phyloP scores from a whole-genome alignment of 2,888 invertebrate genomes.

The Choreutis nemorana region DNA sequence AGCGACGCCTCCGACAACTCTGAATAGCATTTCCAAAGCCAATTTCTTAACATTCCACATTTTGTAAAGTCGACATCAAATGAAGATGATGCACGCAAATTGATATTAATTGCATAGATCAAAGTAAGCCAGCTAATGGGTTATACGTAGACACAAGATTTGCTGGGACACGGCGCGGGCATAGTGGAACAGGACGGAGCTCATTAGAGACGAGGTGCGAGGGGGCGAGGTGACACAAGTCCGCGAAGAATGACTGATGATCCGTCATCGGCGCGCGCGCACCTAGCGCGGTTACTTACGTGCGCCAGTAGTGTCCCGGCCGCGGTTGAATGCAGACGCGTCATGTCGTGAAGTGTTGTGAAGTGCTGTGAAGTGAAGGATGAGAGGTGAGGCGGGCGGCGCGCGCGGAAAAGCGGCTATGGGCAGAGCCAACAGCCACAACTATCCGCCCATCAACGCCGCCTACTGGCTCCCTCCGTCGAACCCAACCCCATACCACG shows the following conservation, averaged over 20 bases:
- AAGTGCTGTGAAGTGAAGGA: slow-evolving; percentile 46
- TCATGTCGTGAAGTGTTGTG: slow-evolving; percentile 43
- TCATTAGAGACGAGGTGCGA: slow-evolving; percentile 33
- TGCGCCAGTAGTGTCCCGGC: slow-evolving; percentile 41
- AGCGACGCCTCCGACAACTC: too few relatives aligned
- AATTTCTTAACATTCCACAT: too few relatives aligned
- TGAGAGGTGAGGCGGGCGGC: slow-evolving; percentile 60
- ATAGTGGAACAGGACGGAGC: slow-evolving; percentile 42
- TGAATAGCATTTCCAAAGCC: too few relatives aligned
- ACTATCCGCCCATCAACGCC: slow-evolving; percentile 83
- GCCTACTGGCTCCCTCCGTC: slow-evolving; percentile 86
- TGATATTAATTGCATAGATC: not conserved
- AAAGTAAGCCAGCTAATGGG: not conserved
- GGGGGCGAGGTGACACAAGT: slow-evolving; percentile 36
- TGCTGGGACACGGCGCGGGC: not conserved
- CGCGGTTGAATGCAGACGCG: slow-evolving; percentile 56
- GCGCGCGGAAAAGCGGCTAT: slow-evolving; percentile 42
- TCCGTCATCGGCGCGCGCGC: slow-evolving; percentile 56
- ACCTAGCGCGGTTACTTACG: slow-evolving; percentile 29
- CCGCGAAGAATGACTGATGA: slow-evolving; percentile 56
- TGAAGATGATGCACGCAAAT: not conserved
- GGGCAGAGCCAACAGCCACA: slow-evolving; percentile 32
- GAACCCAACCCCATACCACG: slow-evolving; percentile 80
- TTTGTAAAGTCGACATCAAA: too few relatives aligned
- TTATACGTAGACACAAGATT: not conserved